Base-by-base conservation (phyloP, 2,797 vertebrate genomes). In the Peromyscus nudipes region DNA sequence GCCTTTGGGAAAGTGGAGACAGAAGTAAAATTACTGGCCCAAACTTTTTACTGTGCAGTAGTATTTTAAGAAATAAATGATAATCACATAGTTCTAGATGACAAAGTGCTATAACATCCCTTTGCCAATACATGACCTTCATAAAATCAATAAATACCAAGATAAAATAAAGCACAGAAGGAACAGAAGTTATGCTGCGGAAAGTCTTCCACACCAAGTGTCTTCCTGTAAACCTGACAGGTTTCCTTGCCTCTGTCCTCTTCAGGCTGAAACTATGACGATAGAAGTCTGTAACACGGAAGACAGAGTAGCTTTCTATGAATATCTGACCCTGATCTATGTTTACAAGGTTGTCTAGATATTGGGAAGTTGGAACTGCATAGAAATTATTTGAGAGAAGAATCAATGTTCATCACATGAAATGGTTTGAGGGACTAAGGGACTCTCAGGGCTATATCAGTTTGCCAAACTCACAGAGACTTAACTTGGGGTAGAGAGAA, bases 131-230 rank as follows among this genome's bases (percentile, higher is more conserved):
- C 31, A 40, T 49, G 40, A 25, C 91, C 49, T 81, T 90, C 64
- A 77, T 93, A 77, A 94, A 93, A 77, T 13, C 62, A 91, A 85
- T 65, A 76, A 87, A 92, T 89, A 19, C 23, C 25, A 73, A 87
- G 89, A 93, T 86, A 92, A 23, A 75, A 76, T 71, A 64, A 95
- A 96, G 84, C 16, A 40, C 4, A 87, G 40, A 86, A 55, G 40
- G 34, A 64, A 21, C 1, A 7, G 40, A 69, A 69, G 40, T 31
- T 7, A 62, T 7, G 1, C 14, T 83, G 3, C 25, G 34, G 81
- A 80, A 85, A 95, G 40, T 80, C 1, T 55, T 76, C 43, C 13
- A 60, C 4, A 12, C 19, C 60, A 34, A 83, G 23, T 17, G 8
- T 40, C 34, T 83, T 67, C 19, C 52, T 88, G 46, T 12, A 83